Evolutionary conservation across 2,113 vertebrate genomes (phyloP), one percentile per base, ranked within the genome.

Genomic region (Pseudorasbora parva): DNA sequence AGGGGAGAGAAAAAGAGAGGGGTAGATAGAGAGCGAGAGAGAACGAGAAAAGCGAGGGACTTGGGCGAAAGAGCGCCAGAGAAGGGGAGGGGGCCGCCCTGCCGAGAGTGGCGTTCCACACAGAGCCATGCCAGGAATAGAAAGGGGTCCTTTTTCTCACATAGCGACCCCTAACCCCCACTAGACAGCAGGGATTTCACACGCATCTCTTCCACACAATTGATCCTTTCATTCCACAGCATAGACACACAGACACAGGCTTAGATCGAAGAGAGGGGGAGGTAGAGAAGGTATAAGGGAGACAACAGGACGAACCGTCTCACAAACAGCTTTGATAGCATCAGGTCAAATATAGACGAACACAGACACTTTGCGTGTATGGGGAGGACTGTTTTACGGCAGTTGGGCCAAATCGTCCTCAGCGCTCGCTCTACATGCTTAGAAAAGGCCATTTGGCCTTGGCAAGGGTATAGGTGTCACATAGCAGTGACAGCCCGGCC

Each of bases 151-250:
- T 95, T 96, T 95, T 93, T 90, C 88, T 94, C 94, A 92, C 90
- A 92, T 47, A 86, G 81, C 86, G 94, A 95, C 95, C 95, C 94
- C 90, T 95, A 94, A 94, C 94, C 95, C 89, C n/a, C 76, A 54
- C 77, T 83, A 93, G 89, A 93, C 95, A 96, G 95, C 94, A 94
- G 95, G 95, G 94, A 95, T 94, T 93, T 94, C 93, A 96, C 95
- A 96, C 95, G 95, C 95, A 95, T 95, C 95, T 92, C 93, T 95
- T 94, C 93, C 94, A 95, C 93, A 97, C 96, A 97, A 97, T 95
- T 95, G 93, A 95, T 95, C 95, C 95, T 95, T 96, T 96, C 95
- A 96, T 96, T 95, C 94, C 93, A 91, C 87, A 92, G 94, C 94
- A 93, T 92, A 95, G 93, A 92, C 92, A 86, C 57, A 62, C 57